These are phyloP conservation scores for Montipora cactus DNA, from an alignment of 64 coral and sea anemone genomes.

Conservation along the genomic window DNA sequence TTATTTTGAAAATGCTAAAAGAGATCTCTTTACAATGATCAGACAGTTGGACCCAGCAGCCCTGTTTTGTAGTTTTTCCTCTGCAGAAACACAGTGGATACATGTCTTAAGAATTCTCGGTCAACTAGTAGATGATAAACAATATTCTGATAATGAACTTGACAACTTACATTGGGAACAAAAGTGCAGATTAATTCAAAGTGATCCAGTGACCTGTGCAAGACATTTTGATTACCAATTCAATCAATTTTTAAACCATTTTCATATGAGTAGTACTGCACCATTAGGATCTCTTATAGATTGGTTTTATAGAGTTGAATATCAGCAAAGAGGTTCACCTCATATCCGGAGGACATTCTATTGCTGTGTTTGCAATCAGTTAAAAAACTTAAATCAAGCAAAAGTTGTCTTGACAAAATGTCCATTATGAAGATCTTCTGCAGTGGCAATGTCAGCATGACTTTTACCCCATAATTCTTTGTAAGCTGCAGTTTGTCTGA, in stretches of 20 bases:
- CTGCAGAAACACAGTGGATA: no score
- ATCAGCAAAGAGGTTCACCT: conserved; percentile 25
- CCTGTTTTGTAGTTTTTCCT: no score
- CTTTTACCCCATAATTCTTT: no score
- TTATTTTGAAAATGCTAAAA: no score
- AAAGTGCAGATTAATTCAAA: conserved; percentile 63
- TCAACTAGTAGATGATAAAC: conserved; percentile 27
- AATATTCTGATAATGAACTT: conserved; percentile 44
- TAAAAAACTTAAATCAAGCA: no score
- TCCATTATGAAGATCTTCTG: no score
- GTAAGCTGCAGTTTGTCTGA: no score
- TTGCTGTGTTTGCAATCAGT: no score
- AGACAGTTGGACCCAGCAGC: no score
- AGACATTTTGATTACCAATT: conserved; percentile 65
- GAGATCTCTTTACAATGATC: no score
- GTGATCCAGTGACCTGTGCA: conserved; percentile 58
- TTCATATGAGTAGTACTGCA: conserved; percentile 20
- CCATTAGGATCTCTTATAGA: conserved; percentile 36
- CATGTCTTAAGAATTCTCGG: conserved; percentile 12
- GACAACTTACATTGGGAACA: conserved; percentile 55
- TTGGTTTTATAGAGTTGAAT: conserved; percentile 47
- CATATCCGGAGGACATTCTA: background rate
- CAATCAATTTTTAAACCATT: conserved; percentile 47
- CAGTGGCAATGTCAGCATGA: no score
- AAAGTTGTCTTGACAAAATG: no score